phyloP scores from a whole-genome alignment of 2,113 vertebrate genomes.

The Thalassarche chlororhynchos region DNA sequence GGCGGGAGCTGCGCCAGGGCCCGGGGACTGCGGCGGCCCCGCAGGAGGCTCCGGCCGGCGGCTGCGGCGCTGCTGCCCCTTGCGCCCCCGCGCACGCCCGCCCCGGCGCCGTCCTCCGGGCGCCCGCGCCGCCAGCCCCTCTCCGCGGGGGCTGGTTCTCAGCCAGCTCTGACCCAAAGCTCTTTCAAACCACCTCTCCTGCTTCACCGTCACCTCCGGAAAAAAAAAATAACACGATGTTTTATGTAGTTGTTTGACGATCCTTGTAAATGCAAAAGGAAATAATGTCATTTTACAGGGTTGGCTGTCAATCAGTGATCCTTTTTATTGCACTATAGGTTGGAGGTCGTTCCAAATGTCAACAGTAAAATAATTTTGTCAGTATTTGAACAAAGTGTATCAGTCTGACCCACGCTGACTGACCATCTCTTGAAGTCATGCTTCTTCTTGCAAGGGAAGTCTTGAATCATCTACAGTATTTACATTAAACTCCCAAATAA shows the following conservation, averaged over 20 bases:
- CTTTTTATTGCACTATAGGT: not conserved
- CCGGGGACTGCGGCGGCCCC: too few relatives aligned
- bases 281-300: not conserved
- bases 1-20: too few relatives aligned
- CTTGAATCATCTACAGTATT: not conserved
- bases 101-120: not conserved
- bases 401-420: not conserved
- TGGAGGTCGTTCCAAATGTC: not conserved
- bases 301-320: not conserved
- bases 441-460: not conserved
- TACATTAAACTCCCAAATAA: not conserved
- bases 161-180: not conserved
- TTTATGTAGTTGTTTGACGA: not conserved
- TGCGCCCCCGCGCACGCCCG: not conserved
- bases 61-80: too few relatives aligned
- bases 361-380: not conserved
- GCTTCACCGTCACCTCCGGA: not conserved
- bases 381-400: not conserved
- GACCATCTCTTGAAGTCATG: not conserved
- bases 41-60: too few relatives aligned
- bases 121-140: too few relatives aligned
- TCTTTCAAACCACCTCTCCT: not conserved
- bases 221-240: not conserved
- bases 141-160: not conserved
- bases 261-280: not conserved